These are phyloP conservation scores for Digitonthophagus gazella DNA, from an alignment of 2,888 invertebrate species.

Conservation along the genomic window DNA sequence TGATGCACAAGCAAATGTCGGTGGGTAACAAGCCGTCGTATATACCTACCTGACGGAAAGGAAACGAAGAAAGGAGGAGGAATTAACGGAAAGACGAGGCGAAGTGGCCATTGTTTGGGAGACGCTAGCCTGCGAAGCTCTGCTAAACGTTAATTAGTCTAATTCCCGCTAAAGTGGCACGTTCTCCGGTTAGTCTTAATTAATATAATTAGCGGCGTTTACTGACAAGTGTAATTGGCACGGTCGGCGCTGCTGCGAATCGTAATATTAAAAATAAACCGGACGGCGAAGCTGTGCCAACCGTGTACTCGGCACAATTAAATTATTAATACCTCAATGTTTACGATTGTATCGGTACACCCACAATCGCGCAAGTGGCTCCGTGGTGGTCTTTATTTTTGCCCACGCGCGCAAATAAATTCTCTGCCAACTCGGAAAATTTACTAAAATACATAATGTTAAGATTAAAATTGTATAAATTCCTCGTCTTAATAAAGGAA, in stretches of 20 bases:
- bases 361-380: slow-evolving; percentile 1
- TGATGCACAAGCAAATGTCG: slow-evolving; percentile 25
- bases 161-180: slow-evolving; percentile 18
- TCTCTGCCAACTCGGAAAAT: not conserved
- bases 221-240: slow-evolving; percentile 29
- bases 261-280: slow-evolving; percentile 27
- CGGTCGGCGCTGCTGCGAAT: slow-evolving; percentile 26
- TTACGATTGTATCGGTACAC: slow-evolving; percentile 10
- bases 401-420: slow-evolving; percentile 3
- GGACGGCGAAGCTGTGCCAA: slow-evolving; percentile 6
- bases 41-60: not conserved
- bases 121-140: slow-evolving; percentile 19
- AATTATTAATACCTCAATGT: slow-evolving; percentile 13
- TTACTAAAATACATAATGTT: too few relatives aligned
- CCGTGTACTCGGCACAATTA: slow-evolving; percentile 9
- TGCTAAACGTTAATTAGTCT: slow-evolving; percentile 28
- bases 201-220: slow-evolving; percentile 39
- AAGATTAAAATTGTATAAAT: too few relatives aligned
- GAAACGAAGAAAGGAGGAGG: not conserved
- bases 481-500: not conserved
- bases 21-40: not conserved
- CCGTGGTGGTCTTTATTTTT: not conserved
- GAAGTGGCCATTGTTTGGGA: not conserved
- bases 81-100: not conserved
- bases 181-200: slow-evolving; percentile 38